A percentile compares a stretch with the other conserved stretches of the same genome.
Conservation (phyloP, 2,113 vertebrate genomes). For the Euleptes europaea region DNA sequence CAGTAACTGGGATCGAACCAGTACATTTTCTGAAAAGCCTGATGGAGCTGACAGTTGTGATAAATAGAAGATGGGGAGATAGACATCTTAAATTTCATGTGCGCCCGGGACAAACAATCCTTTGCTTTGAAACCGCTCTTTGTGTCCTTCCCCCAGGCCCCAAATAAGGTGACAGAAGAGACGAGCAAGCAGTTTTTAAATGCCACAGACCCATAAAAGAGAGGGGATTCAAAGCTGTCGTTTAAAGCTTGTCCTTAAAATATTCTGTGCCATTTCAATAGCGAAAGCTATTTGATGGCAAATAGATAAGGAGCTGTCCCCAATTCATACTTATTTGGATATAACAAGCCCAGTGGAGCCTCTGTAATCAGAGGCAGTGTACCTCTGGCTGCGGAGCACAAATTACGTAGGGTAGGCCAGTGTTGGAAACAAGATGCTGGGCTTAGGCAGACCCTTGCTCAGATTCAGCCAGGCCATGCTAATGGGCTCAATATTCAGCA, state of each 20-base stretch:
- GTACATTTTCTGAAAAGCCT: not conserved
- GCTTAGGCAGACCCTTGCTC: not conserved
- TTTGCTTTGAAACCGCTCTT: constrained; percentile 41
- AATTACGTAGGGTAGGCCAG: too few species aligned
- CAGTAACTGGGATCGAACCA: constrained; percentile 22
- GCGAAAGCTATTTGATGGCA: not conserved
- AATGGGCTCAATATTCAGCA: not conserved
- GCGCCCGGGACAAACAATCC: constrained; percentile 47
- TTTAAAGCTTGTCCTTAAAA: not conserved
- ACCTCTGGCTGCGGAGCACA: not conserved
- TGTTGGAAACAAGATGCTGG: not conserved
- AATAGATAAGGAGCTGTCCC: not conserved
- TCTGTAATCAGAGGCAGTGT: not conserved
- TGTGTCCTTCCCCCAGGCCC: constrained; percentile 53
- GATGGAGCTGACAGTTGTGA: not conserved
- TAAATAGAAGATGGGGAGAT: constrained; percentile 9
- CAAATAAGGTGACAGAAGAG: constrained; percentile 40
- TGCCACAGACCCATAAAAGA: constrained; percentile 50
- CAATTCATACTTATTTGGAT: too few species aligned
- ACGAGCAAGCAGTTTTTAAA: constrained; percentile 59
- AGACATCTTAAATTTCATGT: constrained; percentile 33
- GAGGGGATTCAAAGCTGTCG: constrained; percentile 19
- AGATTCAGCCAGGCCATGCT: not conserved
- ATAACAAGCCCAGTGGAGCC: not conserved
- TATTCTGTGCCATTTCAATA: not conserved